phyloP scores from a whole-genome alignment of 2,797 vertebrate species.

The Gobio occitaniae region DNA sequence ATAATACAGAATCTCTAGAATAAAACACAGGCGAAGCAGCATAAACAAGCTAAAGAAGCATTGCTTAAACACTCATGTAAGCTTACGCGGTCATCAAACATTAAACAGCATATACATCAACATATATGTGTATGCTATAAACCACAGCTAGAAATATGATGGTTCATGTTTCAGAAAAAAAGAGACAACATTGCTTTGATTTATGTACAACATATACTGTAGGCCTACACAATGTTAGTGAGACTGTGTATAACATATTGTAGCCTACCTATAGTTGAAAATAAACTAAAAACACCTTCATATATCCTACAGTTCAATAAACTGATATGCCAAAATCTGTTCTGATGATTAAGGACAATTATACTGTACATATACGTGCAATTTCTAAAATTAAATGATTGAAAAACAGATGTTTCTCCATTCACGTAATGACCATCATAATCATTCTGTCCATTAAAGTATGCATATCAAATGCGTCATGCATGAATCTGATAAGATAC shows the following conservation, averaged over 20 bases:
- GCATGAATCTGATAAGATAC: conserved; percentile 2
- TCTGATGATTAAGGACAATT: background rate
- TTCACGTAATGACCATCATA: conserved; percentile 22
- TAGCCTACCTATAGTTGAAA: background rate
- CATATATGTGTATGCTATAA: background rate
- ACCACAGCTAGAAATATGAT: background rate
- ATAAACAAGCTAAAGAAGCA: background rate
- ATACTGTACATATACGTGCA: background rate
- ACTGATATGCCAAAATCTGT: background rate
- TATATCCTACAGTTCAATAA: background rate
- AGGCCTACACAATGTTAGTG: background rate
- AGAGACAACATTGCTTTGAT: background rate
- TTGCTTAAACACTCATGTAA: background rate
- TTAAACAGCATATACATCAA: no score
- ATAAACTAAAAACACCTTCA: background rate
- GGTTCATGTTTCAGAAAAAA: background rate
- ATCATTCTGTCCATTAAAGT: conserved; percentile 13
- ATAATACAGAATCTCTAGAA: background rate
- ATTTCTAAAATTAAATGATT: background rate
- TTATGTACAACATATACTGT: background rate
- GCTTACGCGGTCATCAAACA: background rate
- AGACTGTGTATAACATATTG: background rate
- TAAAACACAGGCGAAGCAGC: background rate
- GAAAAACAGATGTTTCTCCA: conserved; percentile 32
- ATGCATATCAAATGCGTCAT: background rate